Base-by-base conservation (phyloP, 53 echinoderm and acorn worm genomes). In the Patiria pectinifera region DNA sequence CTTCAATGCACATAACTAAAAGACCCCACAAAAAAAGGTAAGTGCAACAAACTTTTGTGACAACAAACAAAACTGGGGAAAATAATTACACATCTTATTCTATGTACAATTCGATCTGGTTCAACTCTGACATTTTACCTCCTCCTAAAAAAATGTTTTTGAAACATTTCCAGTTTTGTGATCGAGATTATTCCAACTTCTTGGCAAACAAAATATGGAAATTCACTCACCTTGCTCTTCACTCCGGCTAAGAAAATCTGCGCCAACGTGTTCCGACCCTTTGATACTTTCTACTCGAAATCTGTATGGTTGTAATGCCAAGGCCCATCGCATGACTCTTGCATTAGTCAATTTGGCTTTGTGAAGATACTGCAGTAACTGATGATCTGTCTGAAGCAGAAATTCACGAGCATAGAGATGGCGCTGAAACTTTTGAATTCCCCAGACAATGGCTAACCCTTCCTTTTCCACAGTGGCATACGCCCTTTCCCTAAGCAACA, bases 331-430 rank as follows among this genome's bases (percentile, higher is more conserved):
- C 69, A 86, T 70, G 3, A 86, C 48, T 35, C 87, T 69, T 19
- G 71, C 87, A 21, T 86, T 86, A 35, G 87, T 23, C 70, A 86
- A n/a, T 71, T 86, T 86, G 35, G 87, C 44, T 6, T 66, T 49
- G 9, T 69, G 70, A 23, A 86, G 22, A 22, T 71, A 86, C 59
- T 13, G 44, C 21, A 86, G n/a, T 12, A 72, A 71, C 45, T 72
- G 69, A 46, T 86, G 87, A 48, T 86, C 87, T 8, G 85, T 85
- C 69, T 85, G 63, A 21, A 85, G 69, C 19, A 25, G n/a, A 14
- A 85, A 85, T 5, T 85, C 69, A n/a, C 69, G 85, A 2, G 66
- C 85, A 47, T 85, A 85, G 19, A 85, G 8, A 43, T 24, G 63
- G 0, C n/a, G 63, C 26, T 85, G 2, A 69, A 85, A 85, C 44